Evolutionary conservation across 2,888 invertebrate genomes (phyloP).

Genomic region (Proisotoma minuta): DNA sequence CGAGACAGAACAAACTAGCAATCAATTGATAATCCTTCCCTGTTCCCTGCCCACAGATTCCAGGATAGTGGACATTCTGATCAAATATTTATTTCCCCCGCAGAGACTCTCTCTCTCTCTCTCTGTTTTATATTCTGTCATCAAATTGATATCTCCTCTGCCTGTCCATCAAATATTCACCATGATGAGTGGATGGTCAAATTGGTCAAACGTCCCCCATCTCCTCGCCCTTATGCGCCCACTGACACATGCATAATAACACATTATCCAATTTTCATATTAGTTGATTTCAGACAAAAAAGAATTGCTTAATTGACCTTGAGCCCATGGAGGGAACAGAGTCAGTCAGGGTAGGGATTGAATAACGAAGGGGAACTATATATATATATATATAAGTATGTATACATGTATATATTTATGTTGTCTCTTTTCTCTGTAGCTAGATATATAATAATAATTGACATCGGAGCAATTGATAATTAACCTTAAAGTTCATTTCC

Average conservation of each 20-base stretch:
- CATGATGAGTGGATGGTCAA: conserved; percentile 1
- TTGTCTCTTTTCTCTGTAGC: too few species aligned
- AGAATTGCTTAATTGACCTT: conserved; percentile 4
- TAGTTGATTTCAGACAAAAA: not conserved
- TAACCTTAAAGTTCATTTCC: conserved; percentile 5
- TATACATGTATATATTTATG: too few species aligned
- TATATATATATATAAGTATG: too few species aligned
- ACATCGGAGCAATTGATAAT: conserved; percentile 1
- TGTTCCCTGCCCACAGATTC: conserved; percentile 1
- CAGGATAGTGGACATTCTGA: not conserved
- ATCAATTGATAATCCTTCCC: conserved; percentile 6
- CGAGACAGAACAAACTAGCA: conserved; percentile 3
- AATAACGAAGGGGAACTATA: not conserved
- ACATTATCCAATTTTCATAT: conserved; percentile 6
- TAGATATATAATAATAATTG: too few species aligned
- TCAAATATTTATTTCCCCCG: conserved; percentile 6
- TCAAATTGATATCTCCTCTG: conserved; percentile 3
- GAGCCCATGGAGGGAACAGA: not conserved
- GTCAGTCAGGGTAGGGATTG: not conserved
- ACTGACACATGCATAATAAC: conserved; percentile 3
- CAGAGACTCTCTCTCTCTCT: not conserved
- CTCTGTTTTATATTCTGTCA: not conserved
- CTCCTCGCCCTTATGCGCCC: too few species aligned
- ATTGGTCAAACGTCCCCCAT: not conserved
- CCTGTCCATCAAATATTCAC: conserved; percentile 4